Percentiles rank a stretch among this genome's conserved stretches.
Evolutionary conservation across 2,113 vertebrate species (phyloP).

Genomic region (Phyllopteryx taeniolatus): DNA sequence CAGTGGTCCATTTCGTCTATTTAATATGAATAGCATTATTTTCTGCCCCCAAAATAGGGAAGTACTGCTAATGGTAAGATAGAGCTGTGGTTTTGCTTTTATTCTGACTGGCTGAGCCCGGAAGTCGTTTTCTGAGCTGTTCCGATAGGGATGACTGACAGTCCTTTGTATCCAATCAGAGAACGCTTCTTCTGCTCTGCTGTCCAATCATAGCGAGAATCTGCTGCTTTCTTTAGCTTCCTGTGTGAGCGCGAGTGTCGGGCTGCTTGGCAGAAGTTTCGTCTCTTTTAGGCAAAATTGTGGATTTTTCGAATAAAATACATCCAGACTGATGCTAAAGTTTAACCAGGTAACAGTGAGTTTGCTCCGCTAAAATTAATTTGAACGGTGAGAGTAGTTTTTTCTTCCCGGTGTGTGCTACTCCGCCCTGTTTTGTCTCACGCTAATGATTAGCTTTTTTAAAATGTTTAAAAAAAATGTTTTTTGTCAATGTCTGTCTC

Average conservation of each 20-base stretch:
- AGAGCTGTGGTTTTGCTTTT: slow-evolving; percentile 13
- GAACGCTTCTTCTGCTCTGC: accelerated
- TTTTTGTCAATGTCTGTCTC: too few relatives aligned
- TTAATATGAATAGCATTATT: neutral
- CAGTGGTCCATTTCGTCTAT: neutral
- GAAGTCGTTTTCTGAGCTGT: neutral
- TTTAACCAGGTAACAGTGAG: neutral
- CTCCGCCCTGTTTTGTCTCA: neutral
- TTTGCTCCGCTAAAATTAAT: neutral
- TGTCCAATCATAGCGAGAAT: slow-evolving; percentile 21
- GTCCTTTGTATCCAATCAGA: slow-evolving; percentile 26
- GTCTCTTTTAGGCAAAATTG: neutral
- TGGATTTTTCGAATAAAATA: neutral
- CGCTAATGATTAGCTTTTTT: neutral
- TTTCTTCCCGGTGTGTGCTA: neutral
- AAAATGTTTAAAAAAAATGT: too few relatives aligned
- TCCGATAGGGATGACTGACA: slow-evolving; percentile 15
- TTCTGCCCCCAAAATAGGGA: neutral
- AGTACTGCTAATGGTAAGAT: neutral
- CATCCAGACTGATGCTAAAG: neutral
- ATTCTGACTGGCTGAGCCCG: slow-evolving; percentile 27
- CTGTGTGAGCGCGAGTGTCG: neutral
- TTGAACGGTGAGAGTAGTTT: neutral
- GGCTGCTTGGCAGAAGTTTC: neutral
- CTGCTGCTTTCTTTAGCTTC: neutral